Evolutionary conservation across 2,113 vertebrate genomes (phyloP), one percentile per base, ranked within the genome.

Genomic region (Corythornis vintsioides): DNA sequence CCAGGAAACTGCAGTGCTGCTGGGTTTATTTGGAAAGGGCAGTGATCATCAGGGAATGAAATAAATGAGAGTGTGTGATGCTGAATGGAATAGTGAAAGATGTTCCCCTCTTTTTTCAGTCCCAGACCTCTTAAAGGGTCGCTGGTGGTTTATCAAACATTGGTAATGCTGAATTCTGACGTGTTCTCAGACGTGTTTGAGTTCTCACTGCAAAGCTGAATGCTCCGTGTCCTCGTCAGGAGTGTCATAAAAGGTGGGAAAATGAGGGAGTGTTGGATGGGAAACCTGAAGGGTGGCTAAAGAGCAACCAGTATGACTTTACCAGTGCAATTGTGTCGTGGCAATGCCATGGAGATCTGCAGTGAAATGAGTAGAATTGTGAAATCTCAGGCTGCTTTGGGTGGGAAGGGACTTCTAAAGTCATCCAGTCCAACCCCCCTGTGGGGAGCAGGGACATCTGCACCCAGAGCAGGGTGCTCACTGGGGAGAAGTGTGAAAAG

Each of bases 281-380:
- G 19, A 28, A 59, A 14, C 29, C 35, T 2, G 22, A 20, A 12
- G 66, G 61, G 60, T 7, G 53, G 5, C 16, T 13, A 42, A 7
- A 35, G 12, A 56, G 53, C 40, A 21, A 8, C 31, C 38, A 4
- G 1, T 6, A 3, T 26, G 8, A 2, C 38, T 20, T 7, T 2
- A 6, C 26, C 22, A 1, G 2, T 4, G 17, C 3, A 7, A 6
- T 4, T 33, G 52, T n/a, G 33, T 20, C 9, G 12, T 1, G 21
- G 48, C 12, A 13, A 7, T 1, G 17, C 52, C 38, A 0, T 4
- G 26, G 73, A 26, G 38, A 45, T 45, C 43, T 21, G 1, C 26
- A 4, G 42, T 9, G 63, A 13, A 19, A 16, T 9, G 1, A 3
- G 9, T 5, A 33, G 56, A 57, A 33, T n/a, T 31, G 12, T n/a